A percentile compares a stretch with the other conserved stretches of the same genome.
phyloP scores from a whole-genome alignment of 2,888 invertebrate species.

The Poecilus cupreus region DNA sequence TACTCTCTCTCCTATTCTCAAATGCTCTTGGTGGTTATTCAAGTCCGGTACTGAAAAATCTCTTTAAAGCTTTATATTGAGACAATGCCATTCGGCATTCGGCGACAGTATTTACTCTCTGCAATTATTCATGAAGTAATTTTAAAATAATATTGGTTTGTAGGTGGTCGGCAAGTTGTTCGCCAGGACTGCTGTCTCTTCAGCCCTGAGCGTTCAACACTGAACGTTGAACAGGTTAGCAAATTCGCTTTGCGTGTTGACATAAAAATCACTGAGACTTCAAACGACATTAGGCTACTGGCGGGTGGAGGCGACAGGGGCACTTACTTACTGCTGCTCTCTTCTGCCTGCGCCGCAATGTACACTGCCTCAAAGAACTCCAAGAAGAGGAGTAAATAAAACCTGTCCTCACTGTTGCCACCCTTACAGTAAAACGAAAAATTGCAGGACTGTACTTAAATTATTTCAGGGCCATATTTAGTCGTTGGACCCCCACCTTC shows the following conservation, averaged over 20 bases:
- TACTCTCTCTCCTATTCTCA: background rate
- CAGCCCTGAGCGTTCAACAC: background rate
- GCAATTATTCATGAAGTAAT: slow-evolving; percentile 10
- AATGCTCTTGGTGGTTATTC: no score
- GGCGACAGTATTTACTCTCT: background rate
- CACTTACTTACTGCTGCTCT: background rate
- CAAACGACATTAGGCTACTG: slow-evolving; percentile 29
- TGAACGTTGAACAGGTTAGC: background rate
- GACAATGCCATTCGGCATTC: no score
- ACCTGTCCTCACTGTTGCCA: background rate
- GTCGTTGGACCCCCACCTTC: no score
- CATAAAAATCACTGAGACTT: slow-evolving; percentile 28
- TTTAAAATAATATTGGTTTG: slow-evolving; percentile 22
- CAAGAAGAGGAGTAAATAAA: background rate
- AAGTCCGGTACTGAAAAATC: no score
- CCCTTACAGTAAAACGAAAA: no score
- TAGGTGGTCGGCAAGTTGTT: background rate
- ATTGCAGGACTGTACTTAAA: no score
- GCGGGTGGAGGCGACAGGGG: background rate
- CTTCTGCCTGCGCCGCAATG: background rate
- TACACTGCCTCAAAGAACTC: background rate
- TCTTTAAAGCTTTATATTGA: no score
- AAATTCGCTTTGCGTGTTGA: slow-evolving; percentile 34
- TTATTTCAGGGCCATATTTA: no score
- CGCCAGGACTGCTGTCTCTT: background rate